Conservation (phyloP, 2,888 invertebrate genomes). For the Tetranychus truncatus region DNA sequence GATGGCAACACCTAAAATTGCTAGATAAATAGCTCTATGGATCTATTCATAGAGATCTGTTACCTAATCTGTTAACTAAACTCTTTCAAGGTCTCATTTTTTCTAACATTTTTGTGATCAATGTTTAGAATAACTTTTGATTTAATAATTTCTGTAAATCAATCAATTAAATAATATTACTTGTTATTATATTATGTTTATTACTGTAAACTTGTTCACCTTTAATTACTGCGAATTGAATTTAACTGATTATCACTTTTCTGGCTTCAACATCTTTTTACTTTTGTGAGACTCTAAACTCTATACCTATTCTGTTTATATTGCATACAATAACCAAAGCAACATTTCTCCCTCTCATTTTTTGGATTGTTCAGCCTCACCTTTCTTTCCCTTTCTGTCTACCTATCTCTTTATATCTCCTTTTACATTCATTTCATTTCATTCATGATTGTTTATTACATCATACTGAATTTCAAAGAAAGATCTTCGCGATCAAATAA, state of each 20-base stretch:
- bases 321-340: background rate
- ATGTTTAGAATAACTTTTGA: too few species aligned
- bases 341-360: background rate
- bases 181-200: background rate
- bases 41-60: too few species aligned
- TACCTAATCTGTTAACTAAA: too few species aligned
- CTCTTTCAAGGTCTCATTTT: too few species aligned
- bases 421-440: background rate
- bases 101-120: too few species aligned
- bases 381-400: slow-evolving; percentile 5
- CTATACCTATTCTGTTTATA: background rate
- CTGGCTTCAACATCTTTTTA: slow-evolving; percentile 1
- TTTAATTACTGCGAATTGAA: background rate
- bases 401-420: background rate
- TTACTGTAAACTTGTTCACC: background rate
- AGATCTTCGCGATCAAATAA: background rate
- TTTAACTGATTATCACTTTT: slow-evolving; percentile 1
- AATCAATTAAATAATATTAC: background rate
- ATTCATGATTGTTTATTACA: background rate
- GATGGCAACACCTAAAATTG: too few species aligned
- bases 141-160: background rate
- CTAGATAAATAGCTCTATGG: too few species aligned
- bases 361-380: background rate
- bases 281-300: background rate
- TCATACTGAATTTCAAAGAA: background rate